Percentiles rank a stretch among this genome's conserved stretches.
phyloP scores from a whole-genome alignment of 2,888 invertebrate genomes.

The Bugulina stolonifera region DNA sequence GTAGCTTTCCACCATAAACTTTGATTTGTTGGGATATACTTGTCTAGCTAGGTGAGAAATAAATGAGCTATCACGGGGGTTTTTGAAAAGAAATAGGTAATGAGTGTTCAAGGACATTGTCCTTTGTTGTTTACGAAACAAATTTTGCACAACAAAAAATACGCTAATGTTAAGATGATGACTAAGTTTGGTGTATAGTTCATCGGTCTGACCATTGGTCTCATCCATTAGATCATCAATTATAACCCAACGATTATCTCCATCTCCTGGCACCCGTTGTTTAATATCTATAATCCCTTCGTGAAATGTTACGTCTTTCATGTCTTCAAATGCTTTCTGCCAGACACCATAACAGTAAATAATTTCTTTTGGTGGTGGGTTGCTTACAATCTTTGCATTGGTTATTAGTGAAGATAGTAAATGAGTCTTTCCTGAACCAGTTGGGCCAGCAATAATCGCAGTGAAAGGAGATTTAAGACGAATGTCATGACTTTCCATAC shows the following conservation, averaged over 20 bases:
- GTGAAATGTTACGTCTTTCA: not conserved
- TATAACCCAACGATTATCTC: not conserved
- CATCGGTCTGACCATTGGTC: not conserved
- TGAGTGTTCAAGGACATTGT: slow-evolving; percentile 8
- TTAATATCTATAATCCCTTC: not conserved
- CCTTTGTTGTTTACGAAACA: not conserved
- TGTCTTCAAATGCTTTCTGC: not conserved
- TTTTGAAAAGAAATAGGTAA: slow-evolving; percentile 8
- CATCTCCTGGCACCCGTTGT: not conserved
- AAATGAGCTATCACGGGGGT: not conserved
- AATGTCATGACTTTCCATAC: not conserved
- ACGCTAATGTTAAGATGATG: slow-evolving; percentile 7
- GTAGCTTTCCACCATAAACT: not conserved
- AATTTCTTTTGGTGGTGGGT: slow-evolving; percentile 6
- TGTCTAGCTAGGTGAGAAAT: not conserved
- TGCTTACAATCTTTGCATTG: not conserved
- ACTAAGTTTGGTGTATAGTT: not conserved
- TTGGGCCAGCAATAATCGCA: not conserved
- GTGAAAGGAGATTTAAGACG: not conserved
- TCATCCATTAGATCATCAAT: not conserved
- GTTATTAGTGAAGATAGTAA: too few species aligned
- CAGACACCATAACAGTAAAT: not conserved
- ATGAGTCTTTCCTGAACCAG: not conserved
- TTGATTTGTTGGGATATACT: not conserved
- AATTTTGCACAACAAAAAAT: slow-evolving; percentile 1